Evolutionary conservation across 2,797 vertebrate species (phyloP).

Genomic region (Epinephelus malabaricus): DNA sequence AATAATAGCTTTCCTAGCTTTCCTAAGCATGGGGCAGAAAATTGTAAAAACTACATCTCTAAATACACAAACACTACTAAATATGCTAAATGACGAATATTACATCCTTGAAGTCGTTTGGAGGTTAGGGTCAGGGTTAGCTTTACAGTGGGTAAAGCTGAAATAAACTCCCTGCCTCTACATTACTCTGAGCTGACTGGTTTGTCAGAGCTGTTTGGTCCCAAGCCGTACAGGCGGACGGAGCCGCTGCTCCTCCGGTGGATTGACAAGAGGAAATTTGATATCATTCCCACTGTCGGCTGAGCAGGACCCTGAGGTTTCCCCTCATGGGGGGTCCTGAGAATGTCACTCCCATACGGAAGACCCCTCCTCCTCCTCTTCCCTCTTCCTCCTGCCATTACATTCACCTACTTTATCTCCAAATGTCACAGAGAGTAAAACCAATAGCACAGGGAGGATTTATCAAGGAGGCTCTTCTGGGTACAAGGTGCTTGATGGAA

Average conservation of each 20-base stretch:
- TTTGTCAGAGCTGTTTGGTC: neutral
- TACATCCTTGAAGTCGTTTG: neutral
- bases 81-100: constrained; percentile 1
- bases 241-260: constrained; percentile 45
- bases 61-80: too few relatives aligned
- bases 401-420: constrained; percentile 68
- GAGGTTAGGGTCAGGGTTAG: too few relatives aligned
- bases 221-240: constrained; percentile 30
- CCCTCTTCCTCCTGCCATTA: constrained; percentile 42
- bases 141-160: neutral
- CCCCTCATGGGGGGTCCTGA: constrained; percentile 70
- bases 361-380: constrained; percentile 33
- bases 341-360: constrained; percentile 65
- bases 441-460: constrained; percentile 49
- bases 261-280: constrained; percentile 63
- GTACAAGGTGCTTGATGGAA: constrained; percentile 39
- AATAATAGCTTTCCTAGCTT: neutral
- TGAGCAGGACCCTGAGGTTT: constrained; percentile 67
- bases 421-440: constrained; percentile 75
- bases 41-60: too few relatives aligned
- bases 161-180: too few relatives aligned
- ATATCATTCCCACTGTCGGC: constrained; percentile 66
- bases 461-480: constrained; percentile 52
- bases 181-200: too few relatives aligned
- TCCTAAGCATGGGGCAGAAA: too few relatives aligned